Conservation (phyloP, 2,797 vertebrate species). For the Myoxocephalus aenaeus region DNA sequence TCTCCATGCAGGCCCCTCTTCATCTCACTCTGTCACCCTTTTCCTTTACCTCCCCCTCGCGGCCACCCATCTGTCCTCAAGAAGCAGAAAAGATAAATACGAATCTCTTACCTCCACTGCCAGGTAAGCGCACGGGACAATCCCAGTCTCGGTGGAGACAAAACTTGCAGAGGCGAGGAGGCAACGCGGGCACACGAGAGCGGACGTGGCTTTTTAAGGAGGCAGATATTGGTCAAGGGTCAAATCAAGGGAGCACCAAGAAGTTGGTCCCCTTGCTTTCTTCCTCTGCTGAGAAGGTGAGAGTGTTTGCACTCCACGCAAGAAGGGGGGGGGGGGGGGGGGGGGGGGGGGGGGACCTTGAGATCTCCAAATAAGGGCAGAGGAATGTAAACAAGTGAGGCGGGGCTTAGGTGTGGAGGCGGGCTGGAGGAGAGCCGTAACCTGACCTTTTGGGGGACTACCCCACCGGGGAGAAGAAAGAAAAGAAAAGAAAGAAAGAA, state of each 20-base stretch:
- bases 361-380: constrained; percentile 84
- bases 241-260: constrained; percentile 54
- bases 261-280: constrained; percentile 64
- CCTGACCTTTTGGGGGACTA: constrained; percentile 80
- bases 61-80: constrained; percentile 32
- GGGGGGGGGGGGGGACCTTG: constrained; percentile 69
- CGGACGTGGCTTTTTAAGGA: constrained; percentile 42
- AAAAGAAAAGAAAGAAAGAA: constrained; percentile 22
- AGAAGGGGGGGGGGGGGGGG: constrained; percentile 54
- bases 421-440: constrained; percentile 78
- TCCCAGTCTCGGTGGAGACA: constrained; percentile 28
- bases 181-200: neutral
- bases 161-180: constrained; percentile 21
- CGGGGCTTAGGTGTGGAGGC: constrained; percentile 74
- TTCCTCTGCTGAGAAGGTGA: constrained; percentile 75
- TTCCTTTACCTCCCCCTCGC: constrained; percentile 29
- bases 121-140: constrained; percentile 57
- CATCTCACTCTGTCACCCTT: constrained; percentile 30
- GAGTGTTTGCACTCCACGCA: constrained; percentile 76
- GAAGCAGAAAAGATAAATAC: neutral
- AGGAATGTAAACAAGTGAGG: constrained; percentile 91
- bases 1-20: constrained; percentile 35
- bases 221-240: constrained; percentile 55
- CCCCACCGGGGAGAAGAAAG: constrained; percentile 55
- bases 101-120: constrained; percentile 73